Conservation (phyloP, 2,888 invertebrate genomes). For the Xestia rhomboidea region DNA sequence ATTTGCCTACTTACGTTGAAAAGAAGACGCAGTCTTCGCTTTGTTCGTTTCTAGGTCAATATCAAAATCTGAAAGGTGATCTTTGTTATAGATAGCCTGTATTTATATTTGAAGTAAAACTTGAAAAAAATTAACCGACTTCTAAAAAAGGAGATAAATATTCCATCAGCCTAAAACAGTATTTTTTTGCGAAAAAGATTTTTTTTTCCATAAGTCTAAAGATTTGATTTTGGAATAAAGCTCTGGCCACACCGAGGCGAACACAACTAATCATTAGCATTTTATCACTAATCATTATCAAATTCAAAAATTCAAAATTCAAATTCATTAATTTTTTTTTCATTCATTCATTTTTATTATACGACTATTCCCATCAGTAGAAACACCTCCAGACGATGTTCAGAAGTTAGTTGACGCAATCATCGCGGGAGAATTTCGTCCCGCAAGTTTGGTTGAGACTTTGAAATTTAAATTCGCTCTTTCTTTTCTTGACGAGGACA, state of each 20-base stretch:
- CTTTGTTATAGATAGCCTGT: neutral
- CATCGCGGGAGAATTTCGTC: neutral
- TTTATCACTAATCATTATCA: too few species aligned
- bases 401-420: neutral
- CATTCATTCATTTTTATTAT: too few species aligned
- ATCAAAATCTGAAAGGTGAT: constrained; percentile 3
- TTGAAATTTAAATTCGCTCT: neutral
- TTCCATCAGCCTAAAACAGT: too few species aligned
- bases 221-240: too few species aligned
- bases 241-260: too few species aligned
- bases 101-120: neutral
- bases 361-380: neutral
- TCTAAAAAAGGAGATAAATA: too few species aligned
- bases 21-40: constrained; percentile 5
- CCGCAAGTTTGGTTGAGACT: neutral
- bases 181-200: too few species aligned
- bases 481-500: neutral
- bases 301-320: too few species aligned
- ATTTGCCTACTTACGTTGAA: constrained; percentile 44
- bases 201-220: too few species aligned
- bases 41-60: constrained; percentile 33
- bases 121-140: too few species aligned
- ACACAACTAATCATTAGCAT: too few species aligned
- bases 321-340: too few species aligned
- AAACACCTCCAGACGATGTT: neutral